A percentile compares a stretch with the other conserved stretches of the same genome.
Evolutionary conservation across 2,888 invertebrate genomes (phyloP).

Genomic region (Urechis unicinctus): DNA sequence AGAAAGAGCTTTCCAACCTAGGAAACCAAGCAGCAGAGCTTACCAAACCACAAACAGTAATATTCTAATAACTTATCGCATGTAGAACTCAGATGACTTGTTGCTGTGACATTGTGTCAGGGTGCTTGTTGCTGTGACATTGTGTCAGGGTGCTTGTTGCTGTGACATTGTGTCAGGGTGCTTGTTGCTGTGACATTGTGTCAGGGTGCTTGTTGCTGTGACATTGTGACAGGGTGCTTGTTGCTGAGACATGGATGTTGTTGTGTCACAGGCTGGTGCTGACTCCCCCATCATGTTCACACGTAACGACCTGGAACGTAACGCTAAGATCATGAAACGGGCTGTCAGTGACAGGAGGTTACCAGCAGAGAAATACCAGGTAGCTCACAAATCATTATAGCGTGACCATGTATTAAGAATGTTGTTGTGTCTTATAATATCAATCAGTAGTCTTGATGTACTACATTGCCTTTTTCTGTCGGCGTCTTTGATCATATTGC

Average conservation of each 20-base stretch:
- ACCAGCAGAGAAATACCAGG: slow-evolving; percentile 18
- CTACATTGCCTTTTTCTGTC: no score
- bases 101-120: no score
- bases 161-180: no score
- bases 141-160: no score
- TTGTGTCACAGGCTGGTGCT: slow-evolving; percentile 8
- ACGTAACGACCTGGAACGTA: slow-evolving; percentile 44
- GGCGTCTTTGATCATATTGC: no score
- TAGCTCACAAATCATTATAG: no score
- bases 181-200: no score
- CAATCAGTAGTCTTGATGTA: no score
- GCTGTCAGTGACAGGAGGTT: slow-evolving; percentile 27
- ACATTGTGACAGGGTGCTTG: neutral
- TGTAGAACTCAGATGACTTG: no score
- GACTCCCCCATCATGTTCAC: slow-evolving; percentile 44
- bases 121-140: no score
- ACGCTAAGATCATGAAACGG: slow-evolving; percentile 46
- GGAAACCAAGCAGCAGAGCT: neutral
- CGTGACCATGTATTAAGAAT: no score
- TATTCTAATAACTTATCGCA: neutral
- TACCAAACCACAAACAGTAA: neutral
- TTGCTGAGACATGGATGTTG: neutral
- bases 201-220: no score
- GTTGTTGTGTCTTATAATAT: neutral
- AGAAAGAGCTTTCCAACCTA: slow-evolving; percentile 33